A percentile compares a stretch with the other conserved stretches of the same genome.
Evolutionary conservation across 2,888 invertebrate genomes (phyloP).

Genomic region (Tipula confusa): DNA sequence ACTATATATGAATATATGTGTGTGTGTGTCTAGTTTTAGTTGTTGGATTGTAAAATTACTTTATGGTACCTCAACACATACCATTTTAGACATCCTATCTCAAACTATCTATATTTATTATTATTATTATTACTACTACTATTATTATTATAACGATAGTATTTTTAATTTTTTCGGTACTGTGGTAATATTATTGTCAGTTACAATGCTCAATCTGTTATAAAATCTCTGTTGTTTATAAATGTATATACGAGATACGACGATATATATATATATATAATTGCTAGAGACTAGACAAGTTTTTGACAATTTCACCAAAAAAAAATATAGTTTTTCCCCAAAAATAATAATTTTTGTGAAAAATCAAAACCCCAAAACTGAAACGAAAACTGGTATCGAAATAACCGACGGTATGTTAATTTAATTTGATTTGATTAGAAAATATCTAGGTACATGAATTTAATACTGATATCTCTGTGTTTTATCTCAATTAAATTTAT

Average conservation of each 20-base stretch:
- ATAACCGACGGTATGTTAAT: not conserved
- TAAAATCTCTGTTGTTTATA: not conserved
- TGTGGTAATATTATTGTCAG: not conserved
- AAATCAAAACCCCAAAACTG: not conserved
- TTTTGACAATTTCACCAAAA: not conserved
- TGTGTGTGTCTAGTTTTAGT: not conserved
- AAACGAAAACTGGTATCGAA: not conserved
- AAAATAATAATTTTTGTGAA: not conserved
- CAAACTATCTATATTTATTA: not conserved
- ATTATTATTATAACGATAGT: not conserved
- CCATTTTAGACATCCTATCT: not conserved
- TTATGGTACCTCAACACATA: not conserved
- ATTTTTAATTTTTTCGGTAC: not conserved
- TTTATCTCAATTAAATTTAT: constrained; percentile 1
- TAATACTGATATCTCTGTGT: not conserved
- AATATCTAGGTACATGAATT: not conserved
- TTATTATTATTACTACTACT: not conserved
- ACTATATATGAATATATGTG: not conserved
- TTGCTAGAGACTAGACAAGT: constrained; percentile 3
- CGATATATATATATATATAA: not conserved
- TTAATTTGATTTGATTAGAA: constrained; percentile 20
- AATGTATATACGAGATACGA: not conserved
- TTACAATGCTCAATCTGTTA: not conserved
- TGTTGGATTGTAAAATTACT: not conserved
- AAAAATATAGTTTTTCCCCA: not conserved